phyloP scores from a whole-genome alignment of 2,888 invertebrate species.

The Tanypteryx hageni region DNA sequence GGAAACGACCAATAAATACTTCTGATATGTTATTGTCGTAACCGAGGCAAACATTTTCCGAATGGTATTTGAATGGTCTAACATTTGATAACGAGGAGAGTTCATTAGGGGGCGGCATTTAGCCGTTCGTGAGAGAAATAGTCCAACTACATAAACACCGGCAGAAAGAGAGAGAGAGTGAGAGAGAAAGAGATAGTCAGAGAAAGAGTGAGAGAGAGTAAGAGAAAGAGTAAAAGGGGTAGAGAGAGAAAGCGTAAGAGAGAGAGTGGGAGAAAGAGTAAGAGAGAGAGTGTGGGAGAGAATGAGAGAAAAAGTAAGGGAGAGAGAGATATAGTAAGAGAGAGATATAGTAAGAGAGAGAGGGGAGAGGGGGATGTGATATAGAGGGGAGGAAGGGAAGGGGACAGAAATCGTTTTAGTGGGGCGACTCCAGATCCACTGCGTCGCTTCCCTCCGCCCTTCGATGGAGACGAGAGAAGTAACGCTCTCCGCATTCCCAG shows the following conservation, averaged over 20 bases:
- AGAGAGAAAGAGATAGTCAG: too few species aligned
- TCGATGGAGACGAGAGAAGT: neutral
- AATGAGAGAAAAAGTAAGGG: neutral
- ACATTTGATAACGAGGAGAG: constrained; percentile 5
- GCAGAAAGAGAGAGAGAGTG: neutral
- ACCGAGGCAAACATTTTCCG: constrained; percentile 24
- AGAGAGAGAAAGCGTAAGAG: neutral
- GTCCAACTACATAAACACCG: constrained; percentile 5
- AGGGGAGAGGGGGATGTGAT: too few species aligned
- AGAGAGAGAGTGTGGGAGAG: neutral
- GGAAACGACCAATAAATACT: neutral
- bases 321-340: neutral
- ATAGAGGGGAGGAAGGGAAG: too few species aligned
- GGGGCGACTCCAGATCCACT: neutral
- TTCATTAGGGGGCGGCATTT: neutral
- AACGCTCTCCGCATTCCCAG: constrained; percentile 9
- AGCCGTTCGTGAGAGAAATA: neutral
- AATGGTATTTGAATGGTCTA: constrained; percentile 3
- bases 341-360: neutral
- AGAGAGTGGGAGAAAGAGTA: neutral
- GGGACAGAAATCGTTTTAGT: neutral
- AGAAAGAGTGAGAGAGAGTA: neutral
- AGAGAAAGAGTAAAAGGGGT: neutral
- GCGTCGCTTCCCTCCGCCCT: neutral
- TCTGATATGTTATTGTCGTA: neutral